phyloP scores from a whole-genome alignment of 2,888 invertebrate genomes.

The Agapostemon virescens region DNA sequence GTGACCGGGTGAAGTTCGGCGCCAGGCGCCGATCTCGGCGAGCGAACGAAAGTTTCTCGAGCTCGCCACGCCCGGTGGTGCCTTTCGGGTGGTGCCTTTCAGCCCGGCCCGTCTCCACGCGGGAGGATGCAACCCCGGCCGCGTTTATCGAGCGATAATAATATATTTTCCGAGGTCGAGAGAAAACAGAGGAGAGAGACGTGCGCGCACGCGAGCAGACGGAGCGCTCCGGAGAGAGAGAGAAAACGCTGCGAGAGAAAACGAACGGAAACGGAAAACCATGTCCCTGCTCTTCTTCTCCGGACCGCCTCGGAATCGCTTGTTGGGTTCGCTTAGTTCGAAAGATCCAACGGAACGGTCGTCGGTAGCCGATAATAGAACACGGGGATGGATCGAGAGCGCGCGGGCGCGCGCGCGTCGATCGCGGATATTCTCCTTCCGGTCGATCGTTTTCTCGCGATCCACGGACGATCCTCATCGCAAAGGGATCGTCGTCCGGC shows the following conservation, averaged over 20 bases:
- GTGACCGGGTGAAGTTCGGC: not conserved
- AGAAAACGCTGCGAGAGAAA: not conserved
- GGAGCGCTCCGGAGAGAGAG: not conserved
- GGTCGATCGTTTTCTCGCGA: not conserved
- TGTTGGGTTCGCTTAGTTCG: not conserved
- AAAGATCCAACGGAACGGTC: not conserved
- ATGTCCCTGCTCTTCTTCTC: not conserved
- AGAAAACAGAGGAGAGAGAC: slow-evolving; percentile 12
- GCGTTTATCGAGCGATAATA: slow-evolving; percentile 1
- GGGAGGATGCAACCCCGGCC: slow-evolving; percentile 38
- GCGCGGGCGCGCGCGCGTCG: not conserved
- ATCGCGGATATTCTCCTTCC: not conserved
- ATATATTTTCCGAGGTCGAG: slow-evolving; percentile 61
- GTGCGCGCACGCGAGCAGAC: not conserved
- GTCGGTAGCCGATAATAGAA: slow-evolving; percentile 1
- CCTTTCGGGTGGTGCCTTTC: slow-evolving; percentile 40
- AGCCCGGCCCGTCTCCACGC: slow-evolving; percentile 30
- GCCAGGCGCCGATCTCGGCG: not conserved
- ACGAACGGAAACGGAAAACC: not conserved
- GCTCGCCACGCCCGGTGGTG: not conserved
- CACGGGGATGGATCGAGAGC: not conserved
- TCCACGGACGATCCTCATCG: not conserved
- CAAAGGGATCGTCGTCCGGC: slow-evolving; percentile 8
- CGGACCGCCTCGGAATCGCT: not conserved
- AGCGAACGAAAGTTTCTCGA: not conserved